phyloP scores from a whole-genome alignment of 2,888 invertebrate genomes.

The Lypha dubia region DNA sequence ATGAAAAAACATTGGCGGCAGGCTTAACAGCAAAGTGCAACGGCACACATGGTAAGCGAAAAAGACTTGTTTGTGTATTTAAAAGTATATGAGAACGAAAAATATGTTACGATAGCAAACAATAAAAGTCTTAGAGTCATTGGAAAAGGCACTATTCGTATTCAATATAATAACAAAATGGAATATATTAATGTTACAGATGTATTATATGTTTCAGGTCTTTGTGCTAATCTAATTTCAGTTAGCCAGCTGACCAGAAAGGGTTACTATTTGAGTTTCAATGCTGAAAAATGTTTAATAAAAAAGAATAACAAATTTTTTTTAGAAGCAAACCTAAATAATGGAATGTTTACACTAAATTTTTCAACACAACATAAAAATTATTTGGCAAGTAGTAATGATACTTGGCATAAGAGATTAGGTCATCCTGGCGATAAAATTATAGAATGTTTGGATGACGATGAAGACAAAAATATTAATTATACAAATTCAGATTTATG shows the following conservation, averaged over 20 bases:
- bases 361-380: background rate
- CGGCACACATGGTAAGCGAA: conserved; percentile 37
- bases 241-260: conserved; percentile 43
- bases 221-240: conserved; percentile 53
- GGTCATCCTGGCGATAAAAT: conserved; percentile 32
- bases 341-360: too few species aligned
- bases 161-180: conserved; percentile 15
- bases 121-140: conserved; percentile 15
- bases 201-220: conserved; percentile 43
- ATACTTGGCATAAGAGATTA: conserved; percentile 37
- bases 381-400: background rate
- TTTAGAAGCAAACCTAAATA: too few species aligned
- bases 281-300: conserved; percentile 14
- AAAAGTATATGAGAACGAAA: too few species aligned
- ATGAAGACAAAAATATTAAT: too few species aligned
- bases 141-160: conserved; percentile 14
- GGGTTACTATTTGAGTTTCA: conserved; percentile 28
- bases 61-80: too few species aligned
- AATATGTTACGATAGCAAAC: conserved; percentile 45
- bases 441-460: too few species aligned
- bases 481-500: too few species aligned
- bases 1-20: too few species aligned
- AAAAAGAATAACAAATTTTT: too few species aligned
- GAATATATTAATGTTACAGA: background rate
- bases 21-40: conserved; percentile 10